Evolutionary conservation across 2,113 vertebrate species (phyloP).

Genomic region (Ptilonorhynchus violaceus): DNA sequence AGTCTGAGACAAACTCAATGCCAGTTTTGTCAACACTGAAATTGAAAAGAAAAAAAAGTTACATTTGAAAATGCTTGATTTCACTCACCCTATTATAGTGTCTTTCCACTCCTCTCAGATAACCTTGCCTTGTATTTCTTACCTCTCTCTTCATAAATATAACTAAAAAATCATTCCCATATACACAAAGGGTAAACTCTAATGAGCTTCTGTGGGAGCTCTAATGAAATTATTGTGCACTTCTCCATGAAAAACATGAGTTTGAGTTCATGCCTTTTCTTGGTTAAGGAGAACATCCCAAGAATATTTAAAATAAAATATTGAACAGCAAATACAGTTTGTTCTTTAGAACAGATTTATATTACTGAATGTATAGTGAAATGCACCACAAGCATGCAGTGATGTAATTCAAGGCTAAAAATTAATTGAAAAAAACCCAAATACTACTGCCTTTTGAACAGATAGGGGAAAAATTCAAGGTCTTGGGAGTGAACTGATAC

Average conservation of each 20-base stretch:
- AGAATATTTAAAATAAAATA: neutral
- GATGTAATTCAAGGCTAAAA: neutral
- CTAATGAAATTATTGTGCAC: neutral
- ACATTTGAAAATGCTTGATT: neutral
- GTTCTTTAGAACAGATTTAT: neutral
- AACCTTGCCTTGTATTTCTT: neutral
- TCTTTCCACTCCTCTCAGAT: neutral
- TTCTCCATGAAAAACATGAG: neutral
- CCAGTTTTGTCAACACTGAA: neutral
- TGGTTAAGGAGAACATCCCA: neutral
- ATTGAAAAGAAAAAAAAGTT: neutral
- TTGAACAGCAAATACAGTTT: neutral
- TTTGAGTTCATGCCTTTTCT: neutral
- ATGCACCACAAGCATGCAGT: neutral
- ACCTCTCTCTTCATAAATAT: neutral
- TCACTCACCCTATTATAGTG: neutral
- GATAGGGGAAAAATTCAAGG: neutral
- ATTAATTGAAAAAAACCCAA: neutral
- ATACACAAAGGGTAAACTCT: neutral
- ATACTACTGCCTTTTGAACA: neutral
- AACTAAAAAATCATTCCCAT: neutral
- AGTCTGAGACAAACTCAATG: neutral
- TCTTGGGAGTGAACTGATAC: neutral
- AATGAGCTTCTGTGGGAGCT: neutral
- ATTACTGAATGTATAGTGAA: neutral